Conservation (phyloP, 2,888 invertebrate genomes). For the Rhimphoctona megacephalus region DNA sequence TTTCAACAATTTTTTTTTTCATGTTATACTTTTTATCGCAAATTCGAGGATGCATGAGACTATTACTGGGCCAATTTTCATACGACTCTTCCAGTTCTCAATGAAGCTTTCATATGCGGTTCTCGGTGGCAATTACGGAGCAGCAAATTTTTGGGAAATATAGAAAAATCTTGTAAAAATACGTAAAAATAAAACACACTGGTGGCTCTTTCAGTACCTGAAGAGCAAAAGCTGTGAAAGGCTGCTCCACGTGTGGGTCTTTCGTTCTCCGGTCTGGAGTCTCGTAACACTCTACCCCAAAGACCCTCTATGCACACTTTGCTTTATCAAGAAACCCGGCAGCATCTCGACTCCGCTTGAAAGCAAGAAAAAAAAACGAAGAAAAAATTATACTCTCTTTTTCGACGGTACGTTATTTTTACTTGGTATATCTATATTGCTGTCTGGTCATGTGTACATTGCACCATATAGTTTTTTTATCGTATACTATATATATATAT, state of each 20-base stretch:
- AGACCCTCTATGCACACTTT: slow-evolving; percentile 40
- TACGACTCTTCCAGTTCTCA: background rate
- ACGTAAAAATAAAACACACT: background rate
- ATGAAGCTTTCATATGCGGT: background rate
- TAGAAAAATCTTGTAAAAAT: slow-evolving; percentile 1
- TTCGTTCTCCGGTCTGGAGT: slow-evolving; percentile 28
- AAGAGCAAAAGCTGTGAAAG: slow-evolving; percentile 37
- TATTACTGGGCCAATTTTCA: slow-evolving; percentile 4
- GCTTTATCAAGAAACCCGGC: slow-evolving; percentile 48
- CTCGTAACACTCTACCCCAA: slow-evolving; percentile 32
- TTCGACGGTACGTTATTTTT: slow-evolving; percentile 50
- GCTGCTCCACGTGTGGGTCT: slow-evolving; percentile 15
- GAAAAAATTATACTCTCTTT: slow-evolving; percentile 45
- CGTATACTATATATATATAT: slow-evolving; percentile 11
- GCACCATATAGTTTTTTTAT: background rate
- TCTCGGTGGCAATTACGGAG: background rate
- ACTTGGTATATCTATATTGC: slow-evolving; percentile 30
- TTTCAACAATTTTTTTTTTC: background rate
- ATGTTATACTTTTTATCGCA: background rate
- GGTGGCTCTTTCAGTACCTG: slow-evolving; percentile 15
- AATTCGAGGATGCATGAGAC: background rate
- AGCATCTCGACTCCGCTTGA: slow-evolving; percentile 26
- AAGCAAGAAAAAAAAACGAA: slow-evolving; percentile 29
- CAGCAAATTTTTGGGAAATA: slow-evolving; percentile 6
- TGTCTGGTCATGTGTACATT: slow-evolving; percentile 32